Evolutionary conservation across 2,888 invertebrate genomes (phyloP).

Genomic region (Crioceris asparagi): DNA sequence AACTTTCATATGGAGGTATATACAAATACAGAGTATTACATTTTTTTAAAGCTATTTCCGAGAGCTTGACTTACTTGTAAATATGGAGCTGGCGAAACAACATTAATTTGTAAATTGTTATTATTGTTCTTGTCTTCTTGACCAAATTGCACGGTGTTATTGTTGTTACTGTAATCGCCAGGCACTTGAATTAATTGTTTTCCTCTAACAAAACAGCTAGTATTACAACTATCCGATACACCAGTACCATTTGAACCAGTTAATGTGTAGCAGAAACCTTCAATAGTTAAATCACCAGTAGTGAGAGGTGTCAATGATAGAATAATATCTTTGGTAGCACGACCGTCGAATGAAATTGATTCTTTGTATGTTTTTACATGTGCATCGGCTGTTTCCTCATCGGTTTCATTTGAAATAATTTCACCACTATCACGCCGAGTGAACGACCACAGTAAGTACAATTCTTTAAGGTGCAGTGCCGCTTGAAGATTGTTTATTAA

Average conservation of each 20-base stretch:
- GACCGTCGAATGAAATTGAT: slow-evolving; percentile 46
- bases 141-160: slow-evolving; percentile 38
- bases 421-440: slow-evolving; percentile 37
- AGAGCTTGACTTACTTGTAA: slow-evolving; percentile 50
- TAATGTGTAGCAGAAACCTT: slow-evolving; percentile 49
- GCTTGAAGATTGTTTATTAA: slow-evolving; percentile 69
- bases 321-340: slow-evolving; percentile 50
- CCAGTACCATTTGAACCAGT: slow-evolving; percentile 27
- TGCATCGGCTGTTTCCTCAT: slow-evolving; percentile 34
- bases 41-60: no score
- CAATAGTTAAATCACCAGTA: slow-evolving; percentile 61
- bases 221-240: no score
- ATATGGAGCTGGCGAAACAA: slow-evolving; percentile 71
- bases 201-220: slow-evolving; percentile 45
- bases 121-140: no score
- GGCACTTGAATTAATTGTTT: slow-evolving; percentile 47
- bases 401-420: slow-evolving; percentile 29
- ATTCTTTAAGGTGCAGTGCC: slow-evolving; percentile 54
- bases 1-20: no score
- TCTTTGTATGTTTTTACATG: slow-evolving; percentile 49
- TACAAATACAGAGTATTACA: no score
- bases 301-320: slow-evolving; percentile 63
- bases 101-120: slow-evolving; percentile 59
- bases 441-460: slow-evolving; percentile 66
- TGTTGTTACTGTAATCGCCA: slow-evolving; percentile 15